Evolutionary conservation across 2,888 invertebrate species (phyloP).

Genomic region (Bombylius discolor): DNA sequence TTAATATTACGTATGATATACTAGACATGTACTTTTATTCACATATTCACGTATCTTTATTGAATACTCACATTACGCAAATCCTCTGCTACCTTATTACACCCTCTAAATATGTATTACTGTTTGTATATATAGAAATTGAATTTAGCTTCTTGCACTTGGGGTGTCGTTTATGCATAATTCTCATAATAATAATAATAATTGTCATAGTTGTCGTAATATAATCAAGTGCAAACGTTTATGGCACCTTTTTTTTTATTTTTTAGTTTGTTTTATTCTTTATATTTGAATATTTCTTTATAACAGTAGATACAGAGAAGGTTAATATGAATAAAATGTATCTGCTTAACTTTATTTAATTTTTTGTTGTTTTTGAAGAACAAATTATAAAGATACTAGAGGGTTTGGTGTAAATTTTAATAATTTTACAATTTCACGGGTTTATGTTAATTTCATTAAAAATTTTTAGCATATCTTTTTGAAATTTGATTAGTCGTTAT

Average conservation of each 20-base stretch:
- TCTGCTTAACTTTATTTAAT: too few species aligned
- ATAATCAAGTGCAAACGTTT: too few species aligned
- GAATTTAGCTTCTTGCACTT: too few species aligned
- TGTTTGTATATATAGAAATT: too few species aligned
- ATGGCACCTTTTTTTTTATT: too few species aligned
- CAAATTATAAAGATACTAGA: background rate
- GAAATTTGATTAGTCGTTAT: constrained; percentile 10
- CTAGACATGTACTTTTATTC: background rate
- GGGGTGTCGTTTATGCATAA: background rate
- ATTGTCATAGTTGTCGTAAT: too few species aligned
- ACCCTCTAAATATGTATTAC: too few species aligned
- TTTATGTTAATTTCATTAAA: constrained; percentile 13
- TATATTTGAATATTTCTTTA: too few species aligned
- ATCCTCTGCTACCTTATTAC: too few species aligned
- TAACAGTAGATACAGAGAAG: background rate
- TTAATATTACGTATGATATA: background rate
- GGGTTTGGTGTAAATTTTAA: constrained; percentile 7
- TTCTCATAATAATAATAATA: too few species aligned
- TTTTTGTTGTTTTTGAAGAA: too few species aligned
- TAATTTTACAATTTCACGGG: constrained; percentile 14
- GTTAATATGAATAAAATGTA: constrained; percentile 1
- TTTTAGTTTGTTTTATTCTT: too few species aligned
- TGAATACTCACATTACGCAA: constrained; percentile 10
- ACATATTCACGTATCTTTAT: constrained; percentile 2
- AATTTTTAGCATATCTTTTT: constrained; percentile 9